phyloP scores from a whole-genome alignment of 1,140 invertebrate genomes.

The Aphaenogaster floridana region DNA sequence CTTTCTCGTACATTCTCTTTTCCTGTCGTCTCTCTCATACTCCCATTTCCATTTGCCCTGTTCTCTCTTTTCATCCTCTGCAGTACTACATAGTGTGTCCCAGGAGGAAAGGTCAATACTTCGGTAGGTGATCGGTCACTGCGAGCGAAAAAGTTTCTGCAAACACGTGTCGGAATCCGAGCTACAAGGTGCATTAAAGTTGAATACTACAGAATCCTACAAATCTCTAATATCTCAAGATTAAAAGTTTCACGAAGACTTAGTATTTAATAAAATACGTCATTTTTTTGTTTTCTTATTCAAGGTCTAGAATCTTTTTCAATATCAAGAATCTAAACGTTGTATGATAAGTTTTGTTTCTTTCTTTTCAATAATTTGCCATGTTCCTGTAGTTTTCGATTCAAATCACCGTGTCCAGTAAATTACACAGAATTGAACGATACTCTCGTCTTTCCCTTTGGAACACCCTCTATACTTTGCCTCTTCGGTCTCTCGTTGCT shows the following conservation, averaged over 20 bases:
- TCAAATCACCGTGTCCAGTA: background rate
- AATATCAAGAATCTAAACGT: background rate
- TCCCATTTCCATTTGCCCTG: slow-evolving; percentile 6
- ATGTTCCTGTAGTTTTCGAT: background rate
- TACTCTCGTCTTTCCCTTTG: background rate
- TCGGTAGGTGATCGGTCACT: slow-evolving; percentile 28
- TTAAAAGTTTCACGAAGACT: background rate
- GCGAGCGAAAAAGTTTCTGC: slow-evolving; percentile 34
- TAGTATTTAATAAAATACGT: background rate
- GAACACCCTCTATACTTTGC: slow-evolving; percentile 4
- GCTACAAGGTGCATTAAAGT: background rate
- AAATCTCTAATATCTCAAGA: background rate
- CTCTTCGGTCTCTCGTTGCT: background rate
- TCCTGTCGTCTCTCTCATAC: background rate
- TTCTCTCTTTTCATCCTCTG: slow-evolving; percentile 26
- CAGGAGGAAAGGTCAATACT: slow-evolving; percentile 46
- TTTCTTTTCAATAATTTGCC: background rate
- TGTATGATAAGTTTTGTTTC: background rate
- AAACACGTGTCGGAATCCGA: slow-evolving; percentile 22
- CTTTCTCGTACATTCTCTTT: background rate
- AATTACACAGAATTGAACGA: background rate
- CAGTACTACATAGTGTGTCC: slow-evolving; percentile 6
- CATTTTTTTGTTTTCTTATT: background rate
- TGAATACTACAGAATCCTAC: background rate
- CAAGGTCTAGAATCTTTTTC: background rate